Percentiles rank a stretch among this genome's conserved stretches.
Evolutionary conservation across 2,113 vertebrate genomes (phyloP).

Genomic region (Baryphthengus martii): DNA sequence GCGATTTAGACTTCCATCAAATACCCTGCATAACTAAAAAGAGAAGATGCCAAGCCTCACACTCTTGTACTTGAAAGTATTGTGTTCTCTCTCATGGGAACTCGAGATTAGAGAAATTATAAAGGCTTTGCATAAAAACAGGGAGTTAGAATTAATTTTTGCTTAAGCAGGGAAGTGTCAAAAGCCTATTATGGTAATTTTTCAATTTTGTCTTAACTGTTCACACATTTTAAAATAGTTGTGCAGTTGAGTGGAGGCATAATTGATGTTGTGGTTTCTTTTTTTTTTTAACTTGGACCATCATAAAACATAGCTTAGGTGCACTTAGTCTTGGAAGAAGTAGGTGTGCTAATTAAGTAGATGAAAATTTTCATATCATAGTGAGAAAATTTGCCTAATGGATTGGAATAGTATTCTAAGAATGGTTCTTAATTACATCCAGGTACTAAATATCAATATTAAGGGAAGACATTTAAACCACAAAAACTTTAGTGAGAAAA

Average conservation of each 20-base stretch:
- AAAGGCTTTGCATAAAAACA: constrained; percentile 66
- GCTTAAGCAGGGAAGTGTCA: constrained; percentile 67
- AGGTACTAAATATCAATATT: constrained; percentile 41
- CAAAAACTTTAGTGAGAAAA: neutral
- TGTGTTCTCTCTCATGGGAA: constrained; percentile 51
- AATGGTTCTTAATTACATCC: constrained; percentile 49
- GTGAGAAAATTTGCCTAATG: constrained; percentile 54
- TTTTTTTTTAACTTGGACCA: constrained; percentile 5
- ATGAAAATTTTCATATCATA: constrained; percentile 51
- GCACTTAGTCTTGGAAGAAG: constrained; percentile 27
- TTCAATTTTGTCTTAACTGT: constrained; percentile 61
- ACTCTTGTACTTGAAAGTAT: constrained; percentile 56
- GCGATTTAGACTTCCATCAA: constrained; percentile 61
- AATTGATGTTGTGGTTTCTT: constrained; percentile 41
- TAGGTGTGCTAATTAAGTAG: constrained; percentile 64
- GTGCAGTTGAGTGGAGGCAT: constrained; percentile 11
- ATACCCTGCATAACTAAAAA: constrained; percentile 62
- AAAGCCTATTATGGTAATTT: constrained; percentile 66
- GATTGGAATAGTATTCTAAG: constrained; percentile 28
- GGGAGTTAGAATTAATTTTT: constrained; percentile 69
- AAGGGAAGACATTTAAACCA: constrained; percentile 34
- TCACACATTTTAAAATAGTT: constrained; percentile 64
- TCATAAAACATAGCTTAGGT: constrained; percentile 45
- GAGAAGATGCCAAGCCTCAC: constrained; percentile 33
- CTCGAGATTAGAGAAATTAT: constrained; percentile 65